Evolutionary conservation across 2,888 invertebrate genomes (phyloP), one percentile per base, ranked within the genome.

Genomic region (Scrobipalpa costella): DNA sequence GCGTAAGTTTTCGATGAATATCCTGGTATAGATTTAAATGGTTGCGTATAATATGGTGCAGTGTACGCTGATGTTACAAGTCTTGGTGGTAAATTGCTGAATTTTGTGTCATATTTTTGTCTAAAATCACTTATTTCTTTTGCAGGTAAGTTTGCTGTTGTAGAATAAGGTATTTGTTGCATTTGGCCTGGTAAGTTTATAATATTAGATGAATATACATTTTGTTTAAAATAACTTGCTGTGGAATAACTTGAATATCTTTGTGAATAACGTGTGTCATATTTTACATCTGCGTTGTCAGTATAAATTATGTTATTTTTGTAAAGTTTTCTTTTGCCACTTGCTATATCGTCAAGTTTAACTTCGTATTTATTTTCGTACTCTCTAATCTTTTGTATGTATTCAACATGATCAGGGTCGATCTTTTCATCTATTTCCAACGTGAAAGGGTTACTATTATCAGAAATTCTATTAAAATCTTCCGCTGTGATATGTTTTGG

Each of bases 391-490:
- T 27, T 40, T 7, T 27, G 21, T 15, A 59, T 38, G 19, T 44
- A 8, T 15, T 17, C 8, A 36, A n/a, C 36, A 5, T 44, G n/a
- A 11, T 21, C 34, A 2, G 21, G n/a, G 11, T 15, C 2, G 9
- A 59, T 21, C 13, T 59, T 59, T 44, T 59, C 59, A 44, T 59
- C 44, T 15, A 44, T 19, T 7, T 44, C 21, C 15, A 59, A 19
- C 2, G 21, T 11, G 15, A 59, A n/a, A 27, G 59, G 59, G 44
- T 6, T 9, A 15, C 36, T 57, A 8, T 36, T 33, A 15, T 17
- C 17, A 21, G 17, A 57, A 7, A 44, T 40, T 11, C 44, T 59
- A 44, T 27, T 60, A 47, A 60, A 60, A 49, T 60, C 60, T 17
- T 33, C 7, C n/a, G 33, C 17, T 44, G 27, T 15, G 1, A 59